Conservation (phyloP, 2,888 invertebrate genomes). For the Nebria brevicollis region DNA sequence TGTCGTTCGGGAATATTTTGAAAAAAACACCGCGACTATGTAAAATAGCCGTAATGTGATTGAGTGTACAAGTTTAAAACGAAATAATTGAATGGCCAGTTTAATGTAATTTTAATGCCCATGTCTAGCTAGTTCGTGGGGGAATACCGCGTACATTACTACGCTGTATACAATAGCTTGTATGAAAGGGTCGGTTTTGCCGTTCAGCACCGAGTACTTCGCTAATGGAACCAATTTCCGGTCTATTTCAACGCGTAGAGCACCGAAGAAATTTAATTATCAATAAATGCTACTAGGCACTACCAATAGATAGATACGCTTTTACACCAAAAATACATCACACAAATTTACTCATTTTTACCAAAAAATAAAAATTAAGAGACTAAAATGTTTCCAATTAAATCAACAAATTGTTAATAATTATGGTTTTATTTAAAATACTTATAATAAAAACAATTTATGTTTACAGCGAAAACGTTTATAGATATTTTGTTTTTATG, state of each 20-base stretch:
- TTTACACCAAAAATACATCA: neutral
- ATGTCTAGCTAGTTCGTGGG: neutral
- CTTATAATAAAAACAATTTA: no score
- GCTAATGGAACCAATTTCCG: constrained; percentile 29
- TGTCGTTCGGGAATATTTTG: neutral
- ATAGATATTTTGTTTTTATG: no score
- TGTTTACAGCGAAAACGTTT: no score
- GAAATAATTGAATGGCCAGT: neutral
- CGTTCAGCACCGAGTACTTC: constrained; percentile 20
- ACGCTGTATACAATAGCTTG: neutral
- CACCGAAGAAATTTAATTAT: constrained; percentile 25
- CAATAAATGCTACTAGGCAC: constrained; percentile 2
- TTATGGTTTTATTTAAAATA: no score
- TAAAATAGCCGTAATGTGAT: neutral
- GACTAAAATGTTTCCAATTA: no score
- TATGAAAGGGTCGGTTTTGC: constrained; percentile 15
- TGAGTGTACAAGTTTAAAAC: neutral
- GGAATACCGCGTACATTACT: neutral
- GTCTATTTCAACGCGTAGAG: constrained; percentile 22
- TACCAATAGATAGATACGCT: neutral
- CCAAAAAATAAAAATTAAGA: no score
- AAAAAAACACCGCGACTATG: neutral
- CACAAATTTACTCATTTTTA: no score
- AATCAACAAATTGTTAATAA: no score
- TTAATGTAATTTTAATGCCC: neutral